Evolutionary conservation across 2,113 vertebrate species (phyloP), one percentile per base, ranked within the genome.

Genomic region (Cyanoramphus novaezelandiae): DNA sequence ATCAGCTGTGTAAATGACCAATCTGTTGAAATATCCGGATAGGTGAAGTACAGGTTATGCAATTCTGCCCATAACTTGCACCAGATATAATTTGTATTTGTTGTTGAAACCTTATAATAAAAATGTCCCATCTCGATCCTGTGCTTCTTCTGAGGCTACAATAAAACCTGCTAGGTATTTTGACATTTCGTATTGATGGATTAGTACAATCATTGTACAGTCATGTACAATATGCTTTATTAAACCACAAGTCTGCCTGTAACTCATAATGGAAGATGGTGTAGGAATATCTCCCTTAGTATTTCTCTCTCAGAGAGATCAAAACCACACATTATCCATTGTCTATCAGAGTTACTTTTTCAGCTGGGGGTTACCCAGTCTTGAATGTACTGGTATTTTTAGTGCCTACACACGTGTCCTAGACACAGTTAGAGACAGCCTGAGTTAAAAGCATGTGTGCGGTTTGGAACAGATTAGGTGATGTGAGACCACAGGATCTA

Each of bases 1-100:
- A 94, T 93, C 88, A 79, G 78, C 70, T 93, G 75, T 91, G 88
- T 70, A 93, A 82, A 91, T 91, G 46, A 63, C 59, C 47, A 3
- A 79, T 82, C 52, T 62, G 23, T 46, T 78, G 70, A 92, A 88
- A 84, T 84, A 44, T 41, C 88, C 52, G 29, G n/a, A 62, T 39
- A 71, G 57, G 49, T 76, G 71, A 93, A 85, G 87, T 37, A 62
- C 37, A 65, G 83, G 62, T 62, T 87, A 44, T 21, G 44, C 9
- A 3, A 31, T 57, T 47, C n/a, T 67, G 69, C 69, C 88, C 1
- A 1, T 35, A 71, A 15, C 69, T 75, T 16, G 21, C 19, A 62
- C 80, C 57, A 43, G 44, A 52, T 9, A 11, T 33, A 37, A 82
- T 88, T 72, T 68, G 13, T 55, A 20, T 71, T 86, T 71, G 47